These are phyloP conservation scores for Pentamera pediparva DNA, from an alignment of 53 echinoderm and acorn worm genomes.

Conservation along the genomic window DNA sequence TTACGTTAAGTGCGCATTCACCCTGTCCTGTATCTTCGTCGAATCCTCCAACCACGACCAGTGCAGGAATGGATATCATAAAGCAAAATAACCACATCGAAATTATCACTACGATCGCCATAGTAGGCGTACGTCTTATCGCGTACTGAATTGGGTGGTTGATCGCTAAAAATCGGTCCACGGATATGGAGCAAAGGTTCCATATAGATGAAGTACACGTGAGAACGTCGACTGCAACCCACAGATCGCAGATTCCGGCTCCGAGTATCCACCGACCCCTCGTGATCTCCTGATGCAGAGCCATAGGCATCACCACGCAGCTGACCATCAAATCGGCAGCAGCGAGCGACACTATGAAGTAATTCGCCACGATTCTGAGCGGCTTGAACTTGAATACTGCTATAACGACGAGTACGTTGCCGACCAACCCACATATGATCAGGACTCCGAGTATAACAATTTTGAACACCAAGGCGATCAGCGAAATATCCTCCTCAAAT, in stretches of 20 bases:
- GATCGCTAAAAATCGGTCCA: constrained; percentile 88
- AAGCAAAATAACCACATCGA: constrained; percentile 77
- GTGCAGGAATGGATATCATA: constrained; percentile 80
- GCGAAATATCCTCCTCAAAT: background rate
- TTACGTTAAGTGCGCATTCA: constrained; percentile 79
- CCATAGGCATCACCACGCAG: constrained; percentile 77
- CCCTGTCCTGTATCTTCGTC: constrained; percentile 44
- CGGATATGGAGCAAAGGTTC: constrained; percentile 85
- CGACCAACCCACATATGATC: constrained; percentile 71
- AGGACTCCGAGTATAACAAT: constrained; percentile 60
- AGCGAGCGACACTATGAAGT: constrained; percentile 90
- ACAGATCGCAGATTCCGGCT: constrained; percentile 68
- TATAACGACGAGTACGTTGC: constrained; percentile 75
- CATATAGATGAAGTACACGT: constrained; percentile 91
- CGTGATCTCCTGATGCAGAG: constrained; percentile 65
- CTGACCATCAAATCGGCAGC: constrained; percentile 77
- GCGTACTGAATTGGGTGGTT: constrained; percentile 89
- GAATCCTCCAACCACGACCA: constrained; percentile 73
- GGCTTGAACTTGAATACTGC: constrained; percentile 68
- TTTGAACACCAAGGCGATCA: constrained; percentile 40
- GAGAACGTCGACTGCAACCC: constrained; percentile 83
- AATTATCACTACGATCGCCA: constrained; percentile 61
- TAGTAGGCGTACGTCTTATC: constrained; percentile 69
- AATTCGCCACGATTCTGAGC: constrained; percentile 90
- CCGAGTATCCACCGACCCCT: constrained; percentile 77